Percentiles rank a stretch among this genome's conserved stretches.
phyloP scores from a whole-genome alignment of 2,113 vertebrate species.

The western clawed frog (Xenopus tropicalis) region UCB_Xtro_10.0 CM004452.2:29538001-29538500 shows the following conservation, averaged over 20 bases:
- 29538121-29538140: conserved; percentile 25
- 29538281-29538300: not conserved
- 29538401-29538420: too few species aligned
- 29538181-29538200: conserved; percentile 32
- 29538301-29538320: too few species aligned
- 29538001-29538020: too few species aligned
- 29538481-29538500: too few species aligned
- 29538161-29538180: conserved; percentile 30
- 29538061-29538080: conserved; percentile 4
- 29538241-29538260: not conserved
- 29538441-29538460: too few species aligned
- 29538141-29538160: not conserved
- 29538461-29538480: too few species aligned
- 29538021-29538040: not conserved
- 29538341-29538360: too few species aligned
- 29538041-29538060: conserved; percentile 13
- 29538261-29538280: not conserved
- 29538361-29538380: too few species aligned
- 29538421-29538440: too few species aligned
- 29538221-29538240: conserved; percentile 20
- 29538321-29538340: too few species aligned
- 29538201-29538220: conserved; percentile 16
- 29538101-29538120: conserved; percentile 2
- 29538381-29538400: too few species aligned
- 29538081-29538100: conserved; percentile 1